These are phyloP conservation scores for Pteropus rufus DNA, from an alignment of 2,797 vertebrate species.

Conservation along the genomic window DNA sequence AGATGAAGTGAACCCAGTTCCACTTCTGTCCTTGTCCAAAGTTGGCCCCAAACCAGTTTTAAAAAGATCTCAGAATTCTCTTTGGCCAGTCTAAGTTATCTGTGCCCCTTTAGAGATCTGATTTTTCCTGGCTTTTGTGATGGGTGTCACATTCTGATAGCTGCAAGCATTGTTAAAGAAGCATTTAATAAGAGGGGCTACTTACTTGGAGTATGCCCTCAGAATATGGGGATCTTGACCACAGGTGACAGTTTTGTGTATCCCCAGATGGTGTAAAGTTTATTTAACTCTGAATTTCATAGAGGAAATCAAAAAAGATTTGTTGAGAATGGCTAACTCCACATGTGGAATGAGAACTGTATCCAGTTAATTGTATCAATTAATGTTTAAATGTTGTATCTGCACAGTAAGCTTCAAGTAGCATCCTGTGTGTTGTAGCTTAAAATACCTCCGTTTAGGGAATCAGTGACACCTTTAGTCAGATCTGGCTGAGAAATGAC, in stretches of 20 bases:
- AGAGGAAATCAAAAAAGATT: background rate
- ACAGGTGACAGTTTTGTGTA: background rate
- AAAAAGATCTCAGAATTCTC: background rate
- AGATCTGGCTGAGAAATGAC: background rate
- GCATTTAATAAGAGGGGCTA: background rate
- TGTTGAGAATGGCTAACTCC: background rate
- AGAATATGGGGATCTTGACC: background rate
- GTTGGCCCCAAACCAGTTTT: background rate
- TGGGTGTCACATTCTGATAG: background rate
- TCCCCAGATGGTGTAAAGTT: background rate
- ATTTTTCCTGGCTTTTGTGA: background rate
- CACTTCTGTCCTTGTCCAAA: background rate
- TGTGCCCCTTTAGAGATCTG: background rate
- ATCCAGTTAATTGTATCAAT: background rate
- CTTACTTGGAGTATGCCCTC: background rate
- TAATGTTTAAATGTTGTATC: background rate
- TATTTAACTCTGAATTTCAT: background rate
- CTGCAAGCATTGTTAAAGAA: background rate
- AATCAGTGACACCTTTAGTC: background rate
- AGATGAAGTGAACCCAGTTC: background rate
- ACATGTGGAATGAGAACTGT: background rate
- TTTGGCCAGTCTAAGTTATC: background rate
- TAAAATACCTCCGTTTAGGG: background rate
- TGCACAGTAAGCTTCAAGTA: background rate
- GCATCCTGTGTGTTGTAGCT: background rate